These are phyloP conservation scores for Caenorhabditis latens DNA, from an alignment of 1,140 invertebrate species.

Conservation along the genomic window DNA sequence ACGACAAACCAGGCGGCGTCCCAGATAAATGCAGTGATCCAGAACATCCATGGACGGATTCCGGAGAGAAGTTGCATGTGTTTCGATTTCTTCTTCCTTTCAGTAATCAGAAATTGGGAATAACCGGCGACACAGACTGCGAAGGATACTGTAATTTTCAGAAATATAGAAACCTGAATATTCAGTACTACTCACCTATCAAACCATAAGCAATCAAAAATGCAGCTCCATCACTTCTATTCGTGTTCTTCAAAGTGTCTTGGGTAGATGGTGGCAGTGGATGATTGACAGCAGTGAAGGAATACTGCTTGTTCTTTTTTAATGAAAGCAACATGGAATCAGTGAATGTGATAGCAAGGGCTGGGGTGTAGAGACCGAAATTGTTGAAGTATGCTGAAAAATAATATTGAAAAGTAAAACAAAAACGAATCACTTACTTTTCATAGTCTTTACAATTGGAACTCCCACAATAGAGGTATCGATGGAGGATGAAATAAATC, in stretches of 20 bases:
- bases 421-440: neutral
- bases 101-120: slow-evolving; percentile 65
- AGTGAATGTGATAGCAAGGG: slow-evolving; percentile 56
- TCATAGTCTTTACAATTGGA: neutral
- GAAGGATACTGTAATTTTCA: slow-evolving; percentile 61
- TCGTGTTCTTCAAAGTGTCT: slow-evolving; percentile 62
- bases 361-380: slow-evolving; percentile 56
- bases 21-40: slow-evolving; percentile 65
- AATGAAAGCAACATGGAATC: slow-evolving; percentile 57
- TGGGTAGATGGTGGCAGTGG: slow-evolving; percentile 62
- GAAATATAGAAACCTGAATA: neutral
- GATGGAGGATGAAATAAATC: neutral
- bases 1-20: slow-evolving; percentile 58
- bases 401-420: neutral
- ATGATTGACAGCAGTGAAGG: slow-evolving; percentile 62
- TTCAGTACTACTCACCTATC: neutral
- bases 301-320: slow-evolving; percentile 2
- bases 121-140: slow-evolving; percentile 66
- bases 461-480: neutral
- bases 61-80: slow-evolving; percentile 69
- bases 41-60: slow-evolving; percentile 66
- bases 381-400: slow-evolving; percentile 65
- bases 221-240: slow-evolving; percentile 48
- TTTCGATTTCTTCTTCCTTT: slow-evolving; percentile 67
- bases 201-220: slow-evolving; percentile 63